Base-by-base conservation (phyloP, 2,797 vertebrate species). In the Pterois miles region DNA sequence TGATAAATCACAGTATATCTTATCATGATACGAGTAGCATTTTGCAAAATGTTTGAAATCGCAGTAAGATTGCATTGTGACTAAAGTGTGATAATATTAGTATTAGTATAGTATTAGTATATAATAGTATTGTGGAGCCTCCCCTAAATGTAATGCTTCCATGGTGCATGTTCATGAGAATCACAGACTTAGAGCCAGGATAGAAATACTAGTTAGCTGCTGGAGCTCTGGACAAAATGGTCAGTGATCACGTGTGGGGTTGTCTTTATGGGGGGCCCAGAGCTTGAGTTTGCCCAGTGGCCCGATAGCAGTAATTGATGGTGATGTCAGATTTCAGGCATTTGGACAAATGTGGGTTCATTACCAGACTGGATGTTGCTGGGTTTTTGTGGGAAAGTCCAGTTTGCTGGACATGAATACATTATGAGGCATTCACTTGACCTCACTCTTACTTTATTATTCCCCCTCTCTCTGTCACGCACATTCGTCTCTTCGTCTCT, bases 391-490 rank as follows among this genome's bases (percentile, higher is more conserved):
- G 78, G 83, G 72, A 74, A 78, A 73, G 3, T 75, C 64, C 48
- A 29, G 59, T 68, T 43, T 53, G 12, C 10, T 52, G 63, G 23
- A 40, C 65, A 76, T 71, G 82, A 80, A 80, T 65, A 73, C 71
- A 20, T 53, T 16, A 43, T 58, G 81, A 77, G 50, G 58, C 76
- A 8, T 86, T 82, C 78, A 71, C 73, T 73, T 80, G 83, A 80
- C 74, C 83, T 68, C 60, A 11, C 38, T 69, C n/a, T 65, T 60
- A 72, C 70, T 78, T 70, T 13, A 25, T 36, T 62, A 66, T n/a
- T n/a, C n/a, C n/a, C n/a, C n/a, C n/a, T n/a, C n/a, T n/a, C n/a
- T n/a, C n/a, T n/a, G n/a, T 83, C 78, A 79, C 71, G n/a, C 81
- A 81, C 78, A 74, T 71, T 80, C 13, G 16, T 54, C 82, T 65